Base-by-base conservation (phyloP, 2,888 invertebrate genomes). In the Agelastica alni region DNA sequence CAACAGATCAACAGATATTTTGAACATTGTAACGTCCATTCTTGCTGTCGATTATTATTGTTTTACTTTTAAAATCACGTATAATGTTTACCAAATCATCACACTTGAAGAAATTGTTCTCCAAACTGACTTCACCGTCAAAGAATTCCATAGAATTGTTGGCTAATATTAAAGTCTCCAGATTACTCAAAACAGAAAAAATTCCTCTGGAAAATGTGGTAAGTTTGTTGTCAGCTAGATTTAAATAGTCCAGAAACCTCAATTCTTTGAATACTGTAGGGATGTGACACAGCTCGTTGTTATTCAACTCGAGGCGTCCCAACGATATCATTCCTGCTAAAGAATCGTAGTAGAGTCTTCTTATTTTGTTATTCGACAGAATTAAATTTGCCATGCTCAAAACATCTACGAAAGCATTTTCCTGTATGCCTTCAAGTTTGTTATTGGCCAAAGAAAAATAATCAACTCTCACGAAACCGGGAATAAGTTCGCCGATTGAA, bases 101-200 rank as follows among this genome's bases (percentile, higher is more conserved):
- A 47, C 76, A 76, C 14, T 64, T 65, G 63, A 73, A 75, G 16
- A 72, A 51, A 56, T 76, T 76, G 51, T 72, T 70, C 52, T 70
- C 72, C 10, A 76, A 62, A n/a, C 63, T 62, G 20, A 76, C 54
- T 31, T 45, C 58, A 2, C 70, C 65, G 46, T 72, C 70, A 47
- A 75, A 72, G 5, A 47, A 47, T 9, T 60, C 55, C 31, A 75
- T 53, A 3, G 64, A 60, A 56, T 75, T 76, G 34, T 70, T 62
- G 0, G 74, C 69, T 26, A 76, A 54, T 59, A 67, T 69, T 31
- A 75, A 55, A 16, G 53, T 61, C 3, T 62, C 57, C 7, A 76
- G 54, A 47, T 66, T 63, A 13, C 46, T 64, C 45, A 75, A 57
- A 10, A 73, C 74, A 1, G 74, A 73, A 60, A 76, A 75, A 3